These are phyloP conservation scores for Triplophysa dalaica DNA, from an alignment of 2,113 vertebrate genomes.

Conservation along the genomic window DNA sequence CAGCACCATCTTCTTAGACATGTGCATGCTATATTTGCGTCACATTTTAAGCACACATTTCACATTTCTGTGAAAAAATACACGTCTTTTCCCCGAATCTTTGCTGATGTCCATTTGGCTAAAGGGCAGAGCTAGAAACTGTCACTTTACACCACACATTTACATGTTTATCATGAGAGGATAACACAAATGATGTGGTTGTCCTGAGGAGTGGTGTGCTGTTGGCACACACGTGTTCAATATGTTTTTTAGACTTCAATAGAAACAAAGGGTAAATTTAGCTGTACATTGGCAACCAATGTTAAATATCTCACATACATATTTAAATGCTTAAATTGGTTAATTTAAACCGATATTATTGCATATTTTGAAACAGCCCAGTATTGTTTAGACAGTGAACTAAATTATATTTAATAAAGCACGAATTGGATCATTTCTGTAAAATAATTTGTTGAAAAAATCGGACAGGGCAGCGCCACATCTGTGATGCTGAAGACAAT, in stretches of 20 bases:
- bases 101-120: not conserved
- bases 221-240: not conserved
- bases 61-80: conserved; percentile 34
- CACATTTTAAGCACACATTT: conserved; percentile 47
- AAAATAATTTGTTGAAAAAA: too few relatives aligned
- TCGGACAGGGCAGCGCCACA: not conserved
- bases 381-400: too few relatives aligned
- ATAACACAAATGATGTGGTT: not conserved
- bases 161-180: conserved; percentile 24
- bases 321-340: too few relatives aligned
- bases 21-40: conserved; percentile 37
- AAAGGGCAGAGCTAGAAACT: not conserved
- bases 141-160: not conserved
- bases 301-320: not conserved
- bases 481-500: not conserved
- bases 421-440: too few relatives aligned
- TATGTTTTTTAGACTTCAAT: not conserved
- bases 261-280: not conserved
- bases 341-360: too few relatives aligned
- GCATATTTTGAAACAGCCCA: too few relatives aligned
- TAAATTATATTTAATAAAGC: too few relatives aligned
- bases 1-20: conserved; percentile 15
- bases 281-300: not conserved
- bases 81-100: not conserved
- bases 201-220: not conserved